These are phyloP conservation scores for Scaptomyza tumidula DNA, from an alignment of 2,888 invertebrate genomes.

Conservation along the genomic window DNA sequence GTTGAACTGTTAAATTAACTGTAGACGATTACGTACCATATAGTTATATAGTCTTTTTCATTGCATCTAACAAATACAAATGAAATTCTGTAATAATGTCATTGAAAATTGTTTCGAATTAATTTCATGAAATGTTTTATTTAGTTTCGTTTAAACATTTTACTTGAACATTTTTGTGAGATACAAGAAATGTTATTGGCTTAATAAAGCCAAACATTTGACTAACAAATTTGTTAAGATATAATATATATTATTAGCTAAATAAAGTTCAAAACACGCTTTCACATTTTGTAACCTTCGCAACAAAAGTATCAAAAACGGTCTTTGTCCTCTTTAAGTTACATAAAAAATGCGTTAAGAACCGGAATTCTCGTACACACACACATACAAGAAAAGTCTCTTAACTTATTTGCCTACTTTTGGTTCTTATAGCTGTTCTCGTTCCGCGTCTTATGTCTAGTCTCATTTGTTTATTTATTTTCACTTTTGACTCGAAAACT, in stretches of 20 bases:
- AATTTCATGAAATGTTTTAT: too few species aligned
- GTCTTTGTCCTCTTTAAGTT: background rate
- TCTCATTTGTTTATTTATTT: constrained; percentile 64
- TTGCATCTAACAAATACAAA: background rate
- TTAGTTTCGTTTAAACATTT: too few species aligned
- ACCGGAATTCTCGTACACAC: background rate
- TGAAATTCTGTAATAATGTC: too few species aligned
- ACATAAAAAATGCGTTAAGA: background rate
- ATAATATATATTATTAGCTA: too few species aligned
- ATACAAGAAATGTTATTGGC: too few species aligned
- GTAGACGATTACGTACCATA: background rate
- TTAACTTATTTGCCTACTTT: constrained; percentile 10
- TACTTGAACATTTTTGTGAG: background rate
- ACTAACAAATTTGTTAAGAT: background rate
- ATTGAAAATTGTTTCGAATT: too few species aligned
- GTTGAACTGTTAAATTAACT: constrained; percentile 6
- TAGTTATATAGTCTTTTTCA: background rate
- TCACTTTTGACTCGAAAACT: constrained; percentile 48
- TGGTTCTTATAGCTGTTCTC: constrained; percentile 3
- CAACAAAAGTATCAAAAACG: background rate
- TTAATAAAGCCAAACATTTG: too few species aligned
- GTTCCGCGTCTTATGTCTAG: constrained; percentile 7
- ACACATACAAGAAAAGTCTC: constrained; percentile 21
- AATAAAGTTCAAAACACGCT: too few species aligned
- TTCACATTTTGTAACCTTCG: too few species aligned